Evolutionary conservation across 2,797 vertebrate genomes (phyloP).

Genomic region (Hydrophis major): DNA sequence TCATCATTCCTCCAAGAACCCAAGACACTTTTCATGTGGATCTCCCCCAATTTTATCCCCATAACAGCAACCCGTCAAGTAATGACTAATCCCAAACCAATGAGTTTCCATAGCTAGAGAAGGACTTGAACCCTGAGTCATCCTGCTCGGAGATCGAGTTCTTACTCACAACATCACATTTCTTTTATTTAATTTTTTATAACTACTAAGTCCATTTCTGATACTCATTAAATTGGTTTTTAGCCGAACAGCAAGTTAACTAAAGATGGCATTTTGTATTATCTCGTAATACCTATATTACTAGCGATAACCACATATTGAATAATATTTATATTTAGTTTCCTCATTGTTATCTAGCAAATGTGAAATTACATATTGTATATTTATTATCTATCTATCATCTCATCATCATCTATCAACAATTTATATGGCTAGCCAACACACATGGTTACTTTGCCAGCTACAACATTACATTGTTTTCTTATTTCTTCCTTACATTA

Average conservation of each 20-base stretch:
- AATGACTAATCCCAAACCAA: neutral
- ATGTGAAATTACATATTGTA: neutral
- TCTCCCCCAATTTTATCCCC: neutral
- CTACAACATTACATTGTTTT: too few species aligned
- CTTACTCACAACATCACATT: neutral
- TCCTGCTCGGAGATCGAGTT: neutral
- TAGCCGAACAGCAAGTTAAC: neutral
- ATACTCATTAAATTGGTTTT: neutral
- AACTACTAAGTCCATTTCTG: neutral
- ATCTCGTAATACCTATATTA: neutral
- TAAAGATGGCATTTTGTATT: neutral
- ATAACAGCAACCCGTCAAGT: neutral
- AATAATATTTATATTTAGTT: neutral
- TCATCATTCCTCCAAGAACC: neutral
- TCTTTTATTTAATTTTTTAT: neutral
- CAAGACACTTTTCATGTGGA: neutral
- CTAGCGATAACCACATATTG: neutral
- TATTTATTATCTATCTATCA: neutral
- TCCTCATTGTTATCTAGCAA: neutral
- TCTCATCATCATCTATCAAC: too few species aligned
- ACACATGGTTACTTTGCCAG: too few species aligned
- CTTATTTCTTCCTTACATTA: too few species aligned
- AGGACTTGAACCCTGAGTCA: neutral
- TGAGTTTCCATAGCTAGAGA: neutral
- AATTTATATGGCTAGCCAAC: too few species aligned